These are phyloP conservation scores for Panagrolaimus sp. DNA, from an alignment of 1,140 invertebrate genomes.

Conservation along the genomic window DNA sequence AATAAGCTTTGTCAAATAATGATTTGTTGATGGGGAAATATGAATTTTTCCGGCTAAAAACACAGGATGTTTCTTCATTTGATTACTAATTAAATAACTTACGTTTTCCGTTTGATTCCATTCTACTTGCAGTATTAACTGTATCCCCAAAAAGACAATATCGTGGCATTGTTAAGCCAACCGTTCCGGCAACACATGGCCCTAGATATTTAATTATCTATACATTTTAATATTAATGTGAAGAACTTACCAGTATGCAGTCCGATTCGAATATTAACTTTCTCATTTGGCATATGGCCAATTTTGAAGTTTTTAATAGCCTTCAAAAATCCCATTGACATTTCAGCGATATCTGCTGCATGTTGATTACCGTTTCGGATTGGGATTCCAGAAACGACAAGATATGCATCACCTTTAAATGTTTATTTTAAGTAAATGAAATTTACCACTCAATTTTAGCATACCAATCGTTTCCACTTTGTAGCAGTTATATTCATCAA, in stretches of 20 bases:
- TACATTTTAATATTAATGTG: too few species aligned
- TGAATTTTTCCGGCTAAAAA: conserved; percentile 37
- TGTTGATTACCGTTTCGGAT: conserved; percentile 64
- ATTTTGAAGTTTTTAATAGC: conserved; percentile 12
- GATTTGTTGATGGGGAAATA: conserved; percentile 37
- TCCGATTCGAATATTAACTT: conserved; percentile 8
- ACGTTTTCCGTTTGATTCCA: conserved; percentile 63
- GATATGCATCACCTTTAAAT: conserved; percentile 65
- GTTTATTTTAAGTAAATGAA: not conserved
- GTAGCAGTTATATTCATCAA: conserved; percentile 71
- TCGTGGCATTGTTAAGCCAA: conserved; percentile 77
- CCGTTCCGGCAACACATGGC: conserved; percentile 74
- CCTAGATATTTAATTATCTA: conserved; percentile 58
- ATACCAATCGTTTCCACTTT: conserved; percentile 64
- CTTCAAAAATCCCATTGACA: conserved; percentile 58
- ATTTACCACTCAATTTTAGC: too few species aligned
- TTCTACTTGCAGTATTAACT: conserved; percentile 63
- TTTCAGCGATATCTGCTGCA: conserved; percentile 64
- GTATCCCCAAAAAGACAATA: conserved; percentile 70
- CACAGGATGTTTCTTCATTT: conserved; percentile 29
- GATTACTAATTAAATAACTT: conserved; percentile 15
- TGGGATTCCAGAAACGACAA: conserved; percentile 67
- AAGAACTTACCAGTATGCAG: conserved; percentile 62
- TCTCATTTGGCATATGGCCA: conserved; percentile 16
- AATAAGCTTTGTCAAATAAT: conserved; percentile 34